Evolutionary conservation across 2,888 invertebrate species (phyloP).

Genomic region (Drosophila eohydei): DNA sequence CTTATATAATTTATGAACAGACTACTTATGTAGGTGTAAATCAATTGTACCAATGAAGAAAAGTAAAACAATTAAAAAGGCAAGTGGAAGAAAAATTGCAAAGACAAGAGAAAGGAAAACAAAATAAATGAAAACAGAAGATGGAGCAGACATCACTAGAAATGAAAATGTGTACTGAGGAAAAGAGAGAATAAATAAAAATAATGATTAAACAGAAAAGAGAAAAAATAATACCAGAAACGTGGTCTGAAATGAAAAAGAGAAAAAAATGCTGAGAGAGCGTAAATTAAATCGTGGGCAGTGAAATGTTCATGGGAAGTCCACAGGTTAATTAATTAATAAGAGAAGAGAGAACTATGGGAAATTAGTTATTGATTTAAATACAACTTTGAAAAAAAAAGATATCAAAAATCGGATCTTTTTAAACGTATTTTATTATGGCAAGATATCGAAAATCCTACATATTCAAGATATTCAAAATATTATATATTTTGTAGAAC

Average conservation of each 20-base stretch:
- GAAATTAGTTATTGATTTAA: too few relatives aligned
- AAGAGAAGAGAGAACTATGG: too few relatives aligned
- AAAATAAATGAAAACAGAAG: not conserved
- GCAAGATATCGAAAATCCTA: too few relatives aligned
- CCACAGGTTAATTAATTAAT: too few relatives aligned
- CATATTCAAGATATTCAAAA: too few relatives aligned
- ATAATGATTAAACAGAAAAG: not conserved
- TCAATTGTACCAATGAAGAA: not conserved
- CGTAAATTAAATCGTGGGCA: too few relatives aligned
- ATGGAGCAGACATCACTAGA: not conserved
- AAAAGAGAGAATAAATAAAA: not conserved
- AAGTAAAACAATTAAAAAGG: not conserved
- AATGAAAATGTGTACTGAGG: not conserved
- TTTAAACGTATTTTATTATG: too few relatives aligned
- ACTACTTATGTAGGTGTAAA: not conserved
- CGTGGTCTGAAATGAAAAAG: not conserved
- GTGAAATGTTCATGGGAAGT: too few relatives aligned
- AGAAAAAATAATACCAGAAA: not conserved
- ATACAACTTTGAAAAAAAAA: too few relatives aligned
- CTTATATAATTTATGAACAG: not conserved
- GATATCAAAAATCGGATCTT: too few relatives aligned
- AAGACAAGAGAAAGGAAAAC: not conserved
- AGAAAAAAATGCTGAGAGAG: too few relatives aligned
- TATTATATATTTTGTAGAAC: constrained; percentile 27
- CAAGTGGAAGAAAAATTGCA: not conserved